These are phyloP conservation scores for Hedya salicella DNA, from an alignment of 2,888 invertebrate species.

Conservation along the genomic window DNA sequence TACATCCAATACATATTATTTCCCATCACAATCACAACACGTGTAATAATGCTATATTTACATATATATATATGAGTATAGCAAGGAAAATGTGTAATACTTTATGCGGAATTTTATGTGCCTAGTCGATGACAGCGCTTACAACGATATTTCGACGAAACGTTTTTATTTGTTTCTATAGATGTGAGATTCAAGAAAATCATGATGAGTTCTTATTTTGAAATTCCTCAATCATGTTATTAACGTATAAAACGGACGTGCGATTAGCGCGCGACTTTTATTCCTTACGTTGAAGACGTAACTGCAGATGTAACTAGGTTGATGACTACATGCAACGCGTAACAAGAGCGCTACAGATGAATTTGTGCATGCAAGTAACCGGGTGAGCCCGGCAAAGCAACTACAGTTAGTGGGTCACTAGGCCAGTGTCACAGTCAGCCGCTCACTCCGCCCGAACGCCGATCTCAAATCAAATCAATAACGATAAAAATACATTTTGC, in stretches of 20 bases:
- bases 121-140: not conserved
- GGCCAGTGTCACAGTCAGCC: slow-evolving; percentile 70
- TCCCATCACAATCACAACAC: slow-evolving; percentile 23
- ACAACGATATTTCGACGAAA: not conserved
- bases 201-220: not conserved
- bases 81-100: not conserved
- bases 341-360: slow-evolving; percentile 38
- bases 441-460: slow-evolving; percentile 9
- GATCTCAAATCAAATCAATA: slow-evolving; percentile 21
- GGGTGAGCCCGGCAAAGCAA: slow-evolving; percentile 50
- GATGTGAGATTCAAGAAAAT: not conserved
- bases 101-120: no score
- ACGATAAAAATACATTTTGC: slow-evolving; percentile 20
- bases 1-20: slow-evolving; percentile 15
- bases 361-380: slow-evolving; percentile 62
- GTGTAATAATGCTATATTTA: not conserved
- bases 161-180: no score
- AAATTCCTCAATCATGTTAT: slow-evolving; percentile 6
- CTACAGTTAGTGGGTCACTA: slow-evolving; percentile 64
- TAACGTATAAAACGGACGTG: not conserved
- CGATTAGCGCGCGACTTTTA: slow-evolving; percentile 10
- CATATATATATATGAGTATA: not conserved
- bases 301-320: slow-evolving; percentile 33
- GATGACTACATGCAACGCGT: slow-evolving; percentile 34
- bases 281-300: slow-evolving; percentile 28